Evolutionary conservation across 2,888 invertebrate species (phyloP), one percentile per base, ranked within the genome.

Genomic region (Brenthis ino): DNA sequence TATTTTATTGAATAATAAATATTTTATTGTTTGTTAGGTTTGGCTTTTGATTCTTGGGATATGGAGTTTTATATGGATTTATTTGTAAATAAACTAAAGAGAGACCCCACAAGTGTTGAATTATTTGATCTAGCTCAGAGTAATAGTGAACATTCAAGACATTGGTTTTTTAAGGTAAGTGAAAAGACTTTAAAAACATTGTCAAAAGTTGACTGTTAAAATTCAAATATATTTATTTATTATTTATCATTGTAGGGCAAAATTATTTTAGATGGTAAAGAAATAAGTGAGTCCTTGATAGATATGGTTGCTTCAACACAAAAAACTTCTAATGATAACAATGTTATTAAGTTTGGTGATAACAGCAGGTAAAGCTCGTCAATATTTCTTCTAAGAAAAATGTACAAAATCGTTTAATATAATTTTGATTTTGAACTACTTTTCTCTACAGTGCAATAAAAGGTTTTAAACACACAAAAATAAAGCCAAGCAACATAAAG

Each of bases 71-170:
- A 99, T 83, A 96, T 96, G 71, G 94, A 97, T 80, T 88, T 99
- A 69, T 99, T 99, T 89, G 94, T 94, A 71, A 94, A 96, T 72
- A 95, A 96, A 76, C 87, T 98, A 28, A 96, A 96, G 79, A 94
- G 99, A 66, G 97, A 99, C 90, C 99, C 99, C 24, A 99, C 99
- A 0, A 98, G 97, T 82, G 99, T 99, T 0, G 99, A 99, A 85
- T 96, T 99, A 79, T 99, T 99, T 91, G 99, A 99, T 93, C 94
- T 99, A 77, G 99, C 99, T 3, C 99, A 99, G 88, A 98, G 98
- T 47, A 99, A 99, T 85, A 98, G 99, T 86, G 99, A 99, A 85
- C 99, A 99, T 87, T 98, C 98, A 72, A 94, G 99, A 6, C 99
- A 99, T 93, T 99, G 99, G 99, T 99, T 99, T 92, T 99, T 99